Conservation (phyloP, 1,140 invertebrate genomes). For the Drosophila melanica region DNA sequence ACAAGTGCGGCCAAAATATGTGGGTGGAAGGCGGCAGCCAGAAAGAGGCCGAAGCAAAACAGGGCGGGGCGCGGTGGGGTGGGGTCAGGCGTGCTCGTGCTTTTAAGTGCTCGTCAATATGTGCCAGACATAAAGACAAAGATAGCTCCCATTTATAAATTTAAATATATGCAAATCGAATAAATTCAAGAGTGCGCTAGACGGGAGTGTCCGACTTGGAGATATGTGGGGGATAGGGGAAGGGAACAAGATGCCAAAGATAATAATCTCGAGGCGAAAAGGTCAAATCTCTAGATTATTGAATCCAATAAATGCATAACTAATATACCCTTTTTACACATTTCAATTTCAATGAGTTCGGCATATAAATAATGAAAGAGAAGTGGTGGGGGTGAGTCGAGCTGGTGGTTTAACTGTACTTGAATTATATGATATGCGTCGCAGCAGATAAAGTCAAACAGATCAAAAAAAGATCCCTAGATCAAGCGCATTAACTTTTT, state of each 20-base stretch:
- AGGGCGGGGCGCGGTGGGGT: not conserved
- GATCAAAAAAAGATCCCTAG: too few relatives aligned
- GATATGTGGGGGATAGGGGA: too few relatives aligned
- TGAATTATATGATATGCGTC: not conserved
- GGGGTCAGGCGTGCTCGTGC: not conserved
- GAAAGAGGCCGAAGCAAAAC: not conserved
- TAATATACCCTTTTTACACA: too few relatives aligned
- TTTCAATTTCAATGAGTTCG: too few relatives aligned
- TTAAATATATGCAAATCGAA: not conserved
- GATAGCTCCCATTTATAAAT: not conserved
- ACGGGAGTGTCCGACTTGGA: too few relatives aligned
- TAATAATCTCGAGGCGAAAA: too few relatives aligned
- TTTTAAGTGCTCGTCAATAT: slow-evolving; percentile 24
- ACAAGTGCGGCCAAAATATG: slow-evolving; percentile 20
- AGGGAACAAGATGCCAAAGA: too few relatives aligned
- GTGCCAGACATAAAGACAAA: not conserved
- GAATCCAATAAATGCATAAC: too few relatives aligned
- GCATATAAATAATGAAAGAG: not conserved
- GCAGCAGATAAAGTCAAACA: too few relatives aligned
- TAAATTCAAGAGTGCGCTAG: too few relatives aligned
- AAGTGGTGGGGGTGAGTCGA: not conserved
- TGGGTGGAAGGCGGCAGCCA: not conserved
- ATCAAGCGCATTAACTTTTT: too few relatives aligned
- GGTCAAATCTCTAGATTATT: too few relatives aligned
- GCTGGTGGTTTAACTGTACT: not conserved